Base-by-base conservation (phyloP, 2,888 invertebrate species). In the Erebia epiphron region DNA sequence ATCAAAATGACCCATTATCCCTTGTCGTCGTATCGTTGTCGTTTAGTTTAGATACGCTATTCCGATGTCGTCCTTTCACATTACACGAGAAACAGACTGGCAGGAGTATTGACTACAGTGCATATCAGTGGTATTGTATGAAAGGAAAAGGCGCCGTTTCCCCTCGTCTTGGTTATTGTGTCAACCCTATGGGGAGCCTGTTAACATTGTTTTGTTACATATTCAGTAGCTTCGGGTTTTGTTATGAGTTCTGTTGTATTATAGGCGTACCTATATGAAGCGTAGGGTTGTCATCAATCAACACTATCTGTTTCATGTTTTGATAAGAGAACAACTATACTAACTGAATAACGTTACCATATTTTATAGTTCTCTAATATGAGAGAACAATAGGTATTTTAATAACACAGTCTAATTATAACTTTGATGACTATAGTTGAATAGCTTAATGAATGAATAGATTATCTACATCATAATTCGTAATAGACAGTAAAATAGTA, bases 51-150 rank as follows among this genome's bases (percentile, higher is more conserved):
- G 52, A 64, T 52, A 35, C 35, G 10, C 14, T 16, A 16, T 41
- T 16, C 14, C 41, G 46, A 60, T 67, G 71, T 50, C 35, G 41
- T 64, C 35, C 63, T 67, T 50, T 67, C 69, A 61, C 61, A 62
- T 66, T 65, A 62, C 58, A 70, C 43, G 64, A 57, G 52, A 68
- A 63, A 73, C 61, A 57, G 56, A 50, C 35, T 43, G 62, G 14
- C 49, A 14, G 57, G 41, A n/a, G 65, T 61, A 62, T 54, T 2
- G 54, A 54, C 18, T 54, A 54, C 65, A 62, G 69, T 67, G 72
- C 67, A 64, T 72, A 72, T 72, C 69, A 67, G 18, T 16, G 16
- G 50, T 61, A 46, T 58, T 67, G 21, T 64, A 9, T 52, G 57
- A 46, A 62, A 69, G 68, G 69, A 50, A 62, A 63, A 60, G 67